A percentile compares a stretch with the other conserved stretches of the same genome.
These are phyloP conservation scores for Magallana angulata DNA, from an alignment of 1,140 invertebrate species.

Conservation along the genomic window DNA sequence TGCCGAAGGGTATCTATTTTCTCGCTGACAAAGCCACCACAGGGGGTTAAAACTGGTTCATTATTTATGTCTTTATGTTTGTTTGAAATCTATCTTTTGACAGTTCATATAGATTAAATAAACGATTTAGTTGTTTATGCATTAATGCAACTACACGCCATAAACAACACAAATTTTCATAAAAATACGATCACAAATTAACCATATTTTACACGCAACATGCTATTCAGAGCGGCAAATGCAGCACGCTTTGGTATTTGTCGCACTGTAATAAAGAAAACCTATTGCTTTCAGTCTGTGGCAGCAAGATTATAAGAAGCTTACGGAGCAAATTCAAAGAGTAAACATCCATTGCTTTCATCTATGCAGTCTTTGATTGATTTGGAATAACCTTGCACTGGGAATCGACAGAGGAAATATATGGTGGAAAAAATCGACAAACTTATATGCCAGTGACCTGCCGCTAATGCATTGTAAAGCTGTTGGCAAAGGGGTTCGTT, in stretches of 20 bases:
- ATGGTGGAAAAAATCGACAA: constrained; percentile 6
- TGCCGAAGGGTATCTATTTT: not conserved
- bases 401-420: not conserved
- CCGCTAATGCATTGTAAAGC: constrained; percentile 23
- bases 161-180: too few relatives aligned
- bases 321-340: not conserved
- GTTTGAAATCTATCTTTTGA: too few relatives aligned
- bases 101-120: too few relatives aligned
- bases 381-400: not conserved
- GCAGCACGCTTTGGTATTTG: too few relatives aligned
- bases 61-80: not conserved
- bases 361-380: not conserved
- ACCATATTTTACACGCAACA: too few relatives aligned
- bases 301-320: not conserved
- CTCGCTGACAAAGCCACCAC: not conserved
- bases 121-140: too few relatives aligned
- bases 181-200: too few relatives aligned
- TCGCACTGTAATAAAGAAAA: too few relatives aligned
- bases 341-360: not conserved
- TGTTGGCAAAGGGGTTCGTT: constrained; percentile 6
- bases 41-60: not conserved
- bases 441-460: constrained; percentile 26
- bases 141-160: too few relatives aligned
- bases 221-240: too few relatives aligned
- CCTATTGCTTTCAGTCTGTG: too few relatives aligned